Evolutionary conservation across 1,140 invertebrate species (phyloP).

Genomic region (Neelides sp.): DNA sequence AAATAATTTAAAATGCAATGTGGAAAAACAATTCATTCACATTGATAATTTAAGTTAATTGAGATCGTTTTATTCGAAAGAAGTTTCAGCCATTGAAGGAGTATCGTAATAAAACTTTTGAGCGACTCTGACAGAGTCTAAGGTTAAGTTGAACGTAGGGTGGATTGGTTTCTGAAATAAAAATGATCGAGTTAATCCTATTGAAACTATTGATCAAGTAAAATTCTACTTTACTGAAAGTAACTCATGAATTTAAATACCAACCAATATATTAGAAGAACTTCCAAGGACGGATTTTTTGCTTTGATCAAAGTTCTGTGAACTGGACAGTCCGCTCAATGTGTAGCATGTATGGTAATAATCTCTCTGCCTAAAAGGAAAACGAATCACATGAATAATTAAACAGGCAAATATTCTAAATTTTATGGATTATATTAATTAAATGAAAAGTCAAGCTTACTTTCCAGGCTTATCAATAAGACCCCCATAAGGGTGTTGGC

Average conservation of each 20-base stretch:
- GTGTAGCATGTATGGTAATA: conserved; percentile 95
- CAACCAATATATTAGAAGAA: conserved; percentile 49
- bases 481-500: conserved; percentile 78
- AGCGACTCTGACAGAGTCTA: conserved; percentile 41
- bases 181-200: conserved; percentile 7
- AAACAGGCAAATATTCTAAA: neutral
- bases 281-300: conserved; percentile 45
- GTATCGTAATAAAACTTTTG: conserved; percentile 37
- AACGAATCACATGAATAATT: conserved; percentile 13
- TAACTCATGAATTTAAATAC: conserved; percentile 19
- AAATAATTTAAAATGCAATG: too few relatives aligned
- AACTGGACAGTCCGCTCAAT: conserved; percentile 83
- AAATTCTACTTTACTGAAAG: neutral
- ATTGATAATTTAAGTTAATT: too few relatives aligned
- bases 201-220: neutral
- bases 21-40: too few relatives aligned
- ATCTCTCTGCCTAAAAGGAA: conserved; percentile 59
- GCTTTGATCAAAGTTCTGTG: conserved; percentile 61
- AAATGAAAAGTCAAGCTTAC: conserved; percentile 42
- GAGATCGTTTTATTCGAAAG: too few relatives aligned
- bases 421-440: neutral
- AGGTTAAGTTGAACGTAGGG: conserved; percentile 53
- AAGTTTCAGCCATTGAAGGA: too few relatives aligned
- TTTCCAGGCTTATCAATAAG: conserved; percentile 92
- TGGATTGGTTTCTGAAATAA: conserved; percentile 42